Evolutionary conservation across 2,888 invertebrate genomes (phyloP).

Genomic region (Nysson spinosus): DNA sequence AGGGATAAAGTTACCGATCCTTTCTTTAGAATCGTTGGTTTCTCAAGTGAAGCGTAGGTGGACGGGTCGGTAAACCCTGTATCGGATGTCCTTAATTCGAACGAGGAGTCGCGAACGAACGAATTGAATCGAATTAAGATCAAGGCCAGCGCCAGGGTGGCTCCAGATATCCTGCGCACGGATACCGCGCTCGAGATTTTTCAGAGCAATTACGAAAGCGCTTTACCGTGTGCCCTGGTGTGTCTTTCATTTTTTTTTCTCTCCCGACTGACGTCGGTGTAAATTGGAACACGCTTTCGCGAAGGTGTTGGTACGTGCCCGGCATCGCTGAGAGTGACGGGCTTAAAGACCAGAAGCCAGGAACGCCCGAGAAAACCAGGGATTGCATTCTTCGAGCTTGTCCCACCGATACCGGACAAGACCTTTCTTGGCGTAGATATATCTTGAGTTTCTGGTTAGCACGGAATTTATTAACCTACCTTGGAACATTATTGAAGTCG

Average conservation of each 20-base stretch:
- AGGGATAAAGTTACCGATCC: too few relatives aligned
- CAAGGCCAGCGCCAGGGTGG: conserved; percentile 46
- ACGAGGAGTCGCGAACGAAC: neutral
- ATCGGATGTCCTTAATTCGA: too few relatives aligned
- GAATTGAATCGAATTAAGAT: conserved; percentile 51
- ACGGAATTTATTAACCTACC: too few relatives aligned
- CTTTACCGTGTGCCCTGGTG: neutral
- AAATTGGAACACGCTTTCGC: conserved; percentile 23
- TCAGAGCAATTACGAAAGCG: conserved; percentile 24
- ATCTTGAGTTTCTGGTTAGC: too few relatives aligned
- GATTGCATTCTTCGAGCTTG: conserved; percentile 44
- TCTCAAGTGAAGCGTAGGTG: too few relatives aligned
- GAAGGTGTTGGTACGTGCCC: neutral
- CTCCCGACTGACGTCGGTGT: neutral
- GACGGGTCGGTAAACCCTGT: conserved; percentile 1
- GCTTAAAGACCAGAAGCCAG: conserved; percentile 13
- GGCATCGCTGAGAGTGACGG: conserved; percentile 15
- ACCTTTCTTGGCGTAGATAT: conserved; percentile 9
- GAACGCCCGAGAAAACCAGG: conserved; percentile 37
- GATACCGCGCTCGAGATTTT: too few relatives aligned
- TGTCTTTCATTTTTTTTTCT: too few relatives aligned
- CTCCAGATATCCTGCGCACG: neutral
- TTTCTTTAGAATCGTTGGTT: too few relatives aligned
- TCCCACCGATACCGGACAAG: conserved; percentile 19
- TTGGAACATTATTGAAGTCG: too few relatives aligned